Base-by-base conservation (phyloP, 1,140 invertebrate species). In the Caenorhabditis remanei region DNA sequence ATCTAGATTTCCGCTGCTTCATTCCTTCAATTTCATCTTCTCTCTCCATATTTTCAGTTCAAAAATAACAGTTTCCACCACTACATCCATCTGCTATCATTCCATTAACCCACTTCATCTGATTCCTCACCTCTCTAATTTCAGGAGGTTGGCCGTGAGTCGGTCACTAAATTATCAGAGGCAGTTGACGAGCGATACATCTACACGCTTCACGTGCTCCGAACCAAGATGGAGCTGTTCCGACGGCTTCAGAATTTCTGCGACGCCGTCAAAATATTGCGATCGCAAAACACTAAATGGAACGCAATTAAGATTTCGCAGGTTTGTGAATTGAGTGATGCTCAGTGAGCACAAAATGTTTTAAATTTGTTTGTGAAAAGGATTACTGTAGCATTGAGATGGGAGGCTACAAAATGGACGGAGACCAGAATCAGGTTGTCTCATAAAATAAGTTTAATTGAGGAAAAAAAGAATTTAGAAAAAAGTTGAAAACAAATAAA, bases 181-280 rank as follows among this genome's bases (percentile, higher is more conserved):
- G 83, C 61, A 50, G 65, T 87, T 46, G 71, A 75, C 86, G 86
- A 87, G 32, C 61, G 86, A 87, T 84, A 79, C 75, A 71, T 58
- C 46, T 58, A 84, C 55, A 84, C 86, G 61, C 55, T 53, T 24
- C 32, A 55, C 43, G 79, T 88, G 55, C 85, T 88, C 32, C 75
- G 82, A 43, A 86, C 61, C 63, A 88, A 88, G 56, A 88, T 88
- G 87, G 87, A 88, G 83, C 65, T 88, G 48, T 88, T 88, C 79
- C 79, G 56, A 67, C 84, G 87, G 56, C 87, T 88, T 21, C 85
- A 88, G 65, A 82, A 87, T 41, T 86, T 88, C 40, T 87, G 87
- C 87, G 87, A 89, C 83, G 85, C 86, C 50, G 79, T 88, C 41
- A 83, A 84, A 55, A 43, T 43, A 65, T 55, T 89, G 84, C 65